Evolutionary conservation across 2,113 vertebrate species (phyloP).

Genomic region (Oncorhynchus masou): DNA sequence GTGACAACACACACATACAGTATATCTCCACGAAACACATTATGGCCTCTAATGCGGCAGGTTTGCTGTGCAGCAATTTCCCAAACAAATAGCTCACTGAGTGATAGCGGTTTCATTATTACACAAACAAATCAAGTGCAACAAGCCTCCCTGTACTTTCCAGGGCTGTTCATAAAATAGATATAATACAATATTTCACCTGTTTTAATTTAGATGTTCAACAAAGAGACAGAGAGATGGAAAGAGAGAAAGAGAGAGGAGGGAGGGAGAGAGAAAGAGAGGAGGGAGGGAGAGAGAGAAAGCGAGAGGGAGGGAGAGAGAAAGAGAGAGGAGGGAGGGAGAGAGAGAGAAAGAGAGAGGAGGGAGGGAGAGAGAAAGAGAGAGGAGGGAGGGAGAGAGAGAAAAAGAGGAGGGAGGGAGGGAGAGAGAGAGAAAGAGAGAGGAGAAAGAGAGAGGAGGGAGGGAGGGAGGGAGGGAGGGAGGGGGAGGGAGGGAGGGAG

Average conservation of each 20-base stretch:
- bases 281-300: conserved; percentile 36
- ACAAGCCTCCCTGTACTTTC: conserved; percentile 49
- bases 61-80: conserved; percentile 68
- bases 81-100: conserved; percentile 68
- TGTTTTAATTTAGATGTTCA: conserved; percentile 72
- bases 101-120: conserved; percentile 74
- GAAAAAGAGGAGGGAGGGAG: neutral
- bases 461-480: conserved; percentile 48
- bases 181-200: conserved; percentile 58
- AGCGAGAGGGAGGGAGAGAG: conserved; percentile 33
- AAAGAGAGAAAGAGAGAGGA: neutral
- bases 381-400: conserved; percentile 40
- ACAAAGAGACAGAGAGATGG: conserved; percentile 60
- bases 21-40: conserved; percentile 61
- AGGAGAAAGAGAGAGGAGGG: conserved; percentile 40
- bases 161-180: conserved; percentile 62
- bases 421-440: conserved; percentile 35
- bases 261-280: neutral
- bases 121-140: conserved; percentile 69
- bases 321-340: conserved; percentile 26
- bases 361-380: conserved; percentile 53
- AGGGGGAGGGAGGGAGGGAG: too few species aligned
- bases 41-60: conserved; percentile 66
- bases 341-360: conserved; percentile 49
- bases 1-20: conserved; percentile 51